phyloP scores from a whole-genome alignment of 2,888 invertebrate genomes.

The Actias luna region DNA sequence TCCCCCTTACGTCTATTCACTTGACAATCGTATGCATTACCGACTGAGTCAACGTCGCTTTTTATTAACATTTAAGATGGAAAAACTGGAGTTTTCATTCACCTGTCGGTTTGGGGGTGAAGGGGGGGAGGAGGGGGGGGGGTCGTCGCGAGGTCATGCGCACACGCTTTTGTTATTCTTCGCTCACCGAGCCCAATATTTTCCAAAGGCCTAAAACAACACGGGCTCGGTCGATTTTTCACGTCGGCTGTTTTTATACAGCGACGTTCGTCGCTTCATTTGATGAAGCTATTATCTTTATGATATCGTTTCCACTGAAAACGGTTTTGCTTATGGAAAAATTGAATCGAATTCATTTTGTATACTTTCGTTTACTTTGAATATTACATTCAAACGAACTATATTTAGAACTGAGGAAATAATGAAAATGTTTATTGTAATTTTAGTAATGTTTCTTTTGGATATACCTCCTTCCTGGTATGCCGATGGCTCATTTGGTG shows the following conservation, averaged over 20 bases:
- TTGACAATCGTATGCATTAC: no score
- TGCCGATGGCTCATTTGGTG: no score
- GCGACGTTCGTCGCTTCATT: constrained; percentile 50
- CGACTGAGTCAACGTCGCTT: no score
- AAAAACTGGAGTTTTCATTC: no score
- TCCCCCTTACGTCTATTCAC: no score
- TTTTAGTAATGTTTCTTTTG: no score
- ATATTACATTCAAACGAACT: not conserved
- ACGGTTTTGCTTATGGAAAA: constrained; percentile 16
- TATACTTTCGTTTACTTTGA: not conserved
- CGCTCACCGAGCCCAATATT: constrained; percentile 67
- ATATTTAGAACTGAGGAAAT: not conserved
- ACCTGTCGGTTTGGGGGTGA: no score
- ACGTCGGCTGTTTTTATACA: constrained; percentile 49
- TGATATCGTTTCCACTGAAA: constrained; percentile 32
- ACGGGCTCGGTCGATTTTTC: constrained; percentile 45
- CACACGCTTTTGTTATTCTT: constrained; percentile 61
- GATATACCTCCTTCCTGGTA: no score
- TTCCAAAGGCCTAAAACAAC: constrained; percentile 68
- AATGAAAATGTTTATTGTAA: no score
- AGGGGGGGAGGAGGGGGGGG: not conserved
- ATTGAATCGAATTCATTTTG: not conserved
- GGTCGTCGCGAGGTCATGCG: constrained; percentile 4
- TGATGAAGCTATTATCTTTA: constrained; percentile 50
- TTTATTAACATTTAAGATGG: not conserved